A percentile compares a stretch with the other conserved stretches of the same genome.
phyloP scores from a whole-genome alignment of 1,140 invertebrate species.

The Bombus haemorrhoidalis region DNA sequence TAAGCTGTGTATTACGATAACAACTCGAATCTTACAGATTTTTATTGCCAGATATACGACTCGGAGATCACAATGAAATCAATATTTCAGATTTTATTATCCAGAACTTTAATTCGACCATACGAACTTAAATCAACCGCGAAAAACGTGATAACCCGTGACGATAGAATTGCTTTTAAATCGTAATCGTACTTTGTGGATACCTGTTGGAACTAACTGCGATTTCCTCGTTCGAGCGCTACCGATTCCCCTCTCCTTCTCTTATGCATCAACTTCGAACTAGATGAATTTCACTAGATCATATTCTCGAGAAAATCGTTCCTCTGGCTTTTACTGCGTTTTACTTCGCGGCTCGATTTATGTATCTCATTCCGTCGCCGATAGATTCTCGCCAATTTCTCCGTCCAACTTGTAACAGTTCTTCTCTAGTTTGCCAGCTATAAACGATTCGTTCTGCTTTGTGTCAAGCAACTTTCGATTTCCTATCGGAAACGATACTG shows the following conservation, averaged over 20 bases:
- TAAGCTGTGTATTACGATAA: background rate
- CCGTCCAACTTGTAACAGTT: slow-evolving; percentile 13
- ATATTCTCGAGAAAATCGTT: slow-evolving; percentile 27
- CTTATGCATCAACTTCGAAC: slow-evolving; percentile 19
- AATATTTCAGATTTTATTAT: background rate
- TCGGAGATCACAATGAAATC: background rate
- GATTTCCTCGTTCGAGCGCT: background rate
- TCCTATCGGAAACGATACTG: background rate
- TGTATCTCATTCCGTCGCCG: slow-evolving; percentile 24
- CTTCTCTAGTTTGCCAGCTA: background rate
- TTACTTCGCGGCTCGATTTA: slow-evolving; percentile 25
- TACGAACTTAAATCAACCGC: background rate
- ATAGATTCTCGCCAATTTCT: slow-evolving; percentile 20
- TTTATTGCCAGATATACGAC: background rate
- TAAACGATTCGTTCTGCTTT: background rate
- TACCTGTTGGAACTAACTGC: slow-evolving; percentile 64
- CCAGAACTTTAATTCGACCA: background rate
- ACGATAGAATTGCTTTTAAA: slow-evolving; percentile 65
- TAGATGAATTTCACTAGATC: slow-evolving; percentile 28
- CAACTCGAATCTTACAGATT: background rate
- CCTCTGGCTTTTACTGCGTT: background rate
- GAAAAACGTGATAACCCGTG: slow-evolving; percentile 29
- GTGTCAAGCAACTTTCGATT: background rate
- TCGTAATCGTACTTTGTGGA: slow-evolving; percentile 52
- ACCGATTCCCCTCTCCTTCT: background rate